Evolutionary conservation across 1,140 invertebrate species (phyloP).

Genomic region (Chrysomallon squamiferum): DNA sequence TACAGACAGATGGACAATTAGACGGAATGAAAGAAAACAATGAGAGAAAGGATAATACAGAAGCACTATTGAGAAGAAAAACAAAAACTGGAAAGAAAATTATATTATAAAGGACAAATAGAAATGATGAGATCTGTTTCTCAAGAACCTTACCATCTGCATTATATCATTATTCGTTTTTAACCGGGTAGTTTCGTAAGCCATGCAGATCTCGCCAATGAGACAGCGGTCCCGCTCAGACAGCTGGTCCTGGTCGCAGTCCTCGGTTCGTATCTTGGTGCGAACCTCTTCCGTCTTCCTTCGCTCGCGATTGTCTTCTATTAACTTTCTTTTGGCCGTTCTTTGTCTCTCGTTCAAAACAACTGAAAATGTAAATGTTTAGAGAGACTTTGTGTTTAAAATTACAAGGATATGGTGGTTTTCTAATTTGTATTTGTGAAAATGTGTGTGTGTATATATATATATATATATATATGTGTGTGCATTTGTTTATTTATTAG

Average conservation of each 20-base stretch:
- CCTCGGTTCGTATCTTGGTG: conserved; percentile 17
- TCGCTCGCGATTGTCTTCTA: conserved; percentile 61
- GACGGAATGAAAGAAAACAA: too few relatives aligned
- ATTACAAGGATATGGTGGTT: too few relatives aligned
- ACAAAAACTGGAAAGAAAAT: too few relatives aligned
- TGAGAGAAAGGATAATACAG: too few relatives aligned
- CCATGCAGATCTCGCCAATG: conserved; percentile 41
- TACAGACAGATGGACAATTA: too few relatives aligned
- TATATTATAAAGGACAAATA: too few relatives aligned
- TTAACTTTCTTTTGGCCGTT: conserved; percentile 60
- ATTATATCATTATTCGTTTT: conserved; percentile 19
- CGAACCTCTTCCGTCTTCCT: conserved; percentile 28
- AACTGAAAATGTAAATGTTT: conserved; percentile 39
- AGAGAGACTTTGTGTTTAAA: neutral
- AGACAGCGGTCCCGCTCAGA: conserved; percentile 41
- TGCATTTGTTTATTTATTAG: too few relatives aligned
- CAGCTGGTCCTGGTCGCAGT: conserved; percentile 28
- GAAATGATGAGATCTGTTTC: too few relatives aligned
- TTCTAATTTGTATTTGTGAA: too few relatives aligned
- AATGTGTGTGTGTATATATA: too few relatives aligned
- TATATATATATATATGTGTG: too few relatives aligned
- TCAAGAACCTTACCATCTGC: neutral
- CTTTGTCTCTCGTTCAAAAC: conserved; percentile 62
- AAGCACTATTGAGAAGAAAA: too few relatives aligned
- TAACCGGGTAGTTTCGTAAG: conserved; percentile 45